Base-by-base conservation (phyloP, 2,888 invertebrate genomes). In the Epirrhoe alternata region DNA sequence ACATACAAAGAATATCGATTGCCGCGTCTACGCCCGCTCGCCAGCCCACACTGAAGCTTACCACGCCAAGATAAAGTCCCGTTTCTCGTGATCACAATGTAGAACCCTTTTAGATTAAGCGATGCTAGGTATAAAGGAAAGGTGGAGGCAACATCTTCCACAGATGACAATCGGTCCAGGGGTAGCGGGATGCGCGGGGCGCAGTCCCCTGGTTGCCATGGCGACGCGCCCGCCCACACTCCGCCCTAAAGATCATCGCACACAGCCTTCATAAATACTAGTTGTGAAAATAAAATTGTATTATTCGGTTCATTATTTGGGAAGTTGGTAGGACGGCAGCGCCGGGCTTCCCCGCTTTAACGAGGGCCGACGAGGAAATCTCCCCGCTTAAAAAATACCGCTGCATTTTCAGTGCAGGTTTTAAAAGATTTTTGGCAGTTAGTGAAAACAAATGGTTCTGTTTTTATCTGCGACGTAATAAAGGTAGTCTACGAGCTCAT, bases 201-300 rank as follows among this genome's bases (percentile, higher is more conserved):
- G 83, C 51, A 83, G 82, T 80, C 84, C 86, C 89, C 79, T 80
- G 74, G 92, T 93, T 82, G 83, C 86, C 83, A 90, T 87, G 84
- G 86, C 84, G 78, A 93, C 92, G 84, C 86, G 75, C 84, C 87
- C 91, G 88, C 88, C 88, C 86, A 86, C 80, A 75, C 75, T 78
- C 87, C 86, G 83, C 87, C 88, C 83, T 77, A 78, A 81, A 86
- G 91, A 91, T 91, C 85, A 91, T 87, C 90, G 85, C 78, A 77
- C 82, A 77, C 82, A 83, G 82, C 83, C 84, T 85, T 85, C 84
- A 69, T 72, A 72, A 74, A 74, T 71, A 87, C 83, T 85, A 88
- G 86, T 89, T 82, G 86, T 80, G 85, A 87, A 88, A 91, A 92
- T 90, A 89, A 85, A 85, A 86, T 90, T 88, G 87, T 91, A 89